Evolutionary conservation across 1,140 invertebrate genomes (phyloP).

Genomic region (Meloidogyne hapla): DNA sequence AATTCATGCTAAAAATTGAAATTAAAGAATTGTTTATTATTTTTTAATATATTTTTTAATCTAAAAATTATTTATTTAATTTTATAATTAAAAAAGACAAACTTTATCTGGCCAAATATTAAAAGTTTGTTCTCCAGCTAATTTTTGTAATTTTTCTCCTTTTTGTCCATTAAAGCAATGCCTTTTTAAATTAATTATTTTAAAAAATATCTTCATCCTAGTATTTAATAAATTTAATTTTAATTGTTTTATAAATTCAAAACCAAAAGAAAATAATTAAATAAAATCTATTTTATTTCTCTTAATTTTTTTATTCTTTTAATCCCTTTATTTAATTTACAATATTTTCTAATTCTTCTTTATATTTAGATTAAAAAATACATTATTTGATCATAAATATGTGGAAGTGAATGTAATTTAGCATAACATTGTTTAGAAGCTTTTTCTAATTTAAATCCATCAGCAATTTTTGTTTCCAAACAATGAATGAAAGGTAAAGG

Average conservation of each 20-base stretch:
- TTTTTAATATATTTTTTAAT: too few species aligned
- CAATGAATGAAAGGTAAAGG: conserved; percentile 37
- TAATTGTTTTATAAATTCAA: background rate
- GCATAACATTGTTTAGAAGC: conserved; percentile 37
- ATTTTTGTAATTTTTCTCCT: conserved; percentile 21
- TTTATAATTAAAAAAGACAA: background rate
- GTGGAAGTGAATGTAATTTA: conserved; percentile 25
- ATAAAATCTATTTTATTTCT: background rate
- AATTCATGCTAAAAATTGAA: conserved; percentile 22
- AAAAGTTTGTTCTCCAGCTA: conserved; percentile 8
- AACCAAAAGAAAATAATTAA: background rate
- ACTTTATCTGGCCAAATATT: conserved; percentile 22
- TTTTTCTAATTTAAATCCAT: conserved; percentile 30
- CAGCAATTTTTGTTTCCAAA: conserved; percentile 20
- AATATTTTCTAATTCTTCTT: background rate
- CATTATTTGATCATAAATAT: conserved; percentile 34
- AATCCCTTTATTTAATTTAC: background rate
- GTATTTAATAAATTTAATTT: background rate
- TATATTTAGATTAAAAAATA: background rate
- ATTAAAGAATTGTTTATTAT: too few species aligned
- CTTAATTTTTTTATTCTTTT: background rate
- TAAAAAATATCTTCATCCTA: too few species aligned
- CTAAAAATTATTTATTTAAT: too few species aligned
- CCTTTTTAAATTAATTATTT: conserved; percentile 6
- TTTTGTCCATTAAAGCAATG: conserved; percentile 25